These are phyloP conservation scores for Bilobella aurantiaca DNA, from an alignment of 1,140 invertebrate genomes.

Conservation along the genomic window DNA sequence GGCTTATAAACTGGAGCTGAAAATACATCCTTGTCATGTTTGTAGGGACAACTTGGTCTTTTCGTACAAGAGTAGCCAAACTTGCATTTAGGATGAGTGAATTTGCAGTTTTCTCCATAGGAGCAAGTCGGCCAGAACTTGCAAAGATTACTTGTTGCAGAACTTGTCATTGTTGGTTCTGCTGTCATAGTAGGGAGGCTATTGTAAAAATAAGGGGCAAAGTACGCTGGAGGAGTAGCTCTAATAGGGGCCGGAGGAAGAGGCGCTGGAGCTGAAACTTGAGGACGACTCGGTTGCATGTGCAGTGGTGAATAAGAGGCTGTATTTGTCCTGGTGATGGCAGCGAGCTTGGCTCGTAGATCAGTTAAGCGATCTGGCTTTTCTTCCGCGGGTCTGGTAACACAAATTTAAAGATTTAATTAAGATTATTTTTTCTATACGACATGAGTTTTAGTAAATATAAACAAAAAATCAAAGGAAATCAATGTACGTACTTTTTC, in stretches of 20 bases:
- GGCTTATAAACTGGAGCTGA: not conserved
- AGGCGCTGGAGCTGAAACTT: not conserved
- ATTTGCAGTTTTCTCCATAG: not conserved
- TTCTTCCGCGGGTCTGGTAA: not conserved
- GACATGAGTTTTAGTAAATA: too few relatives aligned
- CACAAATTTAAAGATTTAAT: not conserved
- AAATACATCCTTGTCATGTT: not conserved
- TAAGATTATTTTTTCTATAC: too few relatives aligned
- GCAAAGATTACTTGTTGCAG: not conserved
- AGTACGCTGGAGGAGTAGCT: not conserved
- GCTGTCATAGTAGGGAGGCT: not conserved
- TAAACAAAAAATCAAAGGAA: too few relatives aligned
- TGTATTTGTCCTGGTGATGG: not conserved
- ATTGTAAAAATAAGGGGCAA: not conserved
- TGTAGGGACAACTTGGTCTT: not conserved
- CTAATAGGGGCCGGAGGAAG: not conserved
- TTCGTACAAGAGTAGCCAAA: not conserved
- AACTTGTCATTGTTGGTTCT: not conserved
- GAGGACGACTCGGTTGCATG: not conserved
- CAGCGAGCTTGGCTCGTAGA: not conserved
- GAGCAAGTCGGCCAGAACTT: not conserved
- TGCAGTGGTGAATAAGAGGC: not conserved
- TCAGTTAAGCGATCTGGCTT: not conserved
- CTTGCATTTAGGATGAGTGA: not conserved
- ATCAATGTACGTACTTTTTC: conserved; percentile 3